phyloP scores from a whole-genome alignment of 2,113 vertebrate species.

The Tor tambroides region DNA sequence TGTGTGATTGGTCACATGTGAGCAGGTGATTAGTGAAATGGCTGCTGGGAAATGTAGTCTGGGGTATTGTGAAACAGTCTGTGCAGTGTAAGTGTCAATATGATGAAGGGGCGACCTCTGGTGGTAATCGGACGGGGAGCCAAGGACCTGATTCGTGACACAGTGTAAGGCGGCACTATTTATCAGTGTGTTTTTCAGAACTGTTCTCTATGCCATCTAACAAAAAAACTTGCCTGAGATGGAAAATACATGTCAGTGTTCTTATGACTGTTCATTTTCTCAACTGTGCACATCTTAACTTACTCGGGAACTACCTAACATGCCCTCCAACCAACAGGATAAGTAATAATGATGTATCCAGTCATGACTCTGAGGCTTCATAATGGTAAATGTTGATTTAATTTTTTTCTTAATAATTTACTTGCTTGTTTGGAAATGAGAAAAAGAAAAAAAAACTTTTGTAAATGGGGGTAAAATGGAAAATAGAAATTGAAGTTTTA shows the following conservation, averaged over 20 bases:
- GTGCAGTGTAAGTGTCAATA: too few species aligned
- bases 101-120: too few species aligned
- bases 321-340: constrained; percentile 5
- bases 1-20: too few species aligned
- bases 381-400: not conserved
- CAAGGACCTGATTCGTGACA: too few species aligned
- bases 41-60: too few species aligned
- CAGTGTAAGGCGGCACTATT: not conserved
- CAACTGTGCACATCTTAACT: not conserved
- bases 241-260: constrained; percentile 36
- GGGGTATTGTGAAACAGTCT: too few species aligned
- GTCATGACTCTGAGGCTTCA: not conserved
- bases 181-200: constrained; percentile 4
- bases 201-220: constrained; percentile 34
- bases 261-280: constrained; percentile 9
- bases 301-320: constrained; percentile 29
- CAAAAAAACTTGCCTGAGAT: not conserved
- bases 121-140: too few species aligned
- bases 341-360: not conserved
- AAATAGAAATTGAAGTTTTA: too few species aligned
- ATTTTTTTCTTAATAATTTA: not conserved
- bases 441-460: not conserved
- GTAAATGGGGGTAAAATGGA: not conserved
- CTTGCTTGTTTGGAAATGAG: not conserved
- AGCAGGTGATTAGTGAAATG: too few species aligned